Percentiles rank a stretch among this genome's conserved stretches.
Conservation (phyloP, 2,113 vertebrate genomes). For the Vulpes lagopus region DNA sequence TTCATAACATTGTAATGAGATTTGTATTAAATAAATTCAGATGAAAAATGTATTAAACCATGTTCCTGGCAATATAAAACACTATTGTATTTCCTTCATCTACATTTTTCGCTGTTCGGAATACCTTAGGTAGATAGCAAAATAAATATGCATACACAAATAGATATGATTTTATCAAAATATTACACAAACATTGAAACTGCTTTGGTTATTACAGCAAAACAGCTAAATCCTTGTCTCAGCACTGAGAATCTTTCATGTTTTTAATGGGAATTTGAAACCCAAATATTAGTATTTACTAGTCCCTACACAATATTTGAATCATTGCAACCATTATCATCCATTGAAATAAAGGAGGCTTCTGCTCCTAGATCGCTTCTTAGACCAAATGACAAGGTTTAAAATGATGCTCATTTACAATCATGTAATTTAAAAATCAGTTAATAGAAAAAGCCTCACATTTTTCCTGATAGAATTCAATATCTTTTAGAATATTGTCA, state of each 20-base stretch:
- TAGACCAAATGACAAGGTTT: neutral
- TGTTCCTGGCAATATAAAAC: neutral
- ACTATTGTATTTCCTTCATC: neutral
- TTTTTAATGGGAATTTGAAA: slow-evolving; percentile 48
- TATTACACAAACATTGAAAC: neutral
- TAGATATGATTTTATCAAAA: slow-evolving; percentile 59
- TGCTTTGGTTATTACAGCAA: slow-evolving; percentile 16
- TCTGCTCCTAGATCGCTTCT: neutral
- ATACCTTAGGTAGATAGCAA: slow-evolving; percentile 3
- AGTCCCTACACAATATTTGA: neutral
- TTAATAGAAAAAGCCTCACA: neutral
- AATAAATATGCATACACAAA: slow-evolving; percentile 31
- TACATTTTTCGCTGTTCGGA: neutral
- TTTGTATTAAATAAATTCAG: slow-evolving; percentile 16
- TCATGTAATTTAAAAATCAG: slow-evolving; percentile 35
- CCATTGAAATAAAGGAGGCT: slow-evolving; percentile 12
- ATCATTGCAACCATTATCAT: neutral
- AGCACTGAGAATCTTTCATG: neutral
- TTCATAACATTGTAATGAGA: neutral
- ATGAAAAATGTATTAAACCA: slow-evolving; percentile 17
- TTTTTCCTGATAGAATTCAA: neutral
- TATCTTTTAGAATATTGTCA: neutral
- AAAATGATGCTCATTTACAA: slow-evolving; percentile 38
- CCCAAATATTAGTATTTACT: slow-evolving; percentile 6
- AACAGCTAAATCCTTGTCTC: slow-evolving; percentile 48